Evolutionary conservation across 2,113 vertebrate species (phyloP), one percentile per base, ranked within the genome.

Genomic region (Lagopus muta): DNA sequence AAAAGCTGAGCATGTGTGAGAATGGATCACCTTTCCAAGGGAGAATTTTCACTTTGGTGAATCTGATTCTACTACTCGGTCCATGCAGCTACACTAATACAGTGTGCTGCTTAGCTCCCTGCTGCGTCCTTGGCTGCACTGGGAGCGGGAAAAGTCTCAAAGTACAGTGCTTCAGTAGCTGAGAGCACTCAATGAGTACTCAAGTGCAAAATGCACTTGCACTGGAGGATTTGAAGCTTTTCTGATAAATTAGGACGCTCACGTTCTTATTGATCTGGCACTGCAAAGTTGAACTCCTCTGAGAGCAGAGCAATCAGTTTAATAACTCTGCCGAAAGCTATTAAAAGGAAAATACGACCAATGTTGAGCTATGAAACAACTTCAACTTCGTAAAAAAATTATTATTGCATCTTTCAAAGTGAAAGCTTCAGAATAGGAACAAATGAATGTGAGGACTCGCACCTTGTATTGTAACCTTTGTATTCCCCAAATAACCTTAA

Each of bases 41-140:
- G 54, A 55, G 42, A 32, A 93, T 7, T 4, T 50, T 11, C 36
- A 27, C 34, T 24, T 62, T 24, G 21, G 15, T 36, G 36, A 36
- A 38, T 38, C 34, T 62, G 34, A 11, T 62, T 62, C 36, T 40
- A 11, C 17, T 10, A 40, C 65, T 72, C 27, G 24, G 30, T 66
- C 28, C 0, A 0, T 8, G 18, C 54, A 66, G 42, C n/a, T 74
- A 1, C 14, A 11, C 42, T n/a, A 52, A 43, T 55, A 15, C 25
- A 73, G 15, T n/a, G 5, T 0, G 5, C 42, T 55, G 73, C 45
- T 65, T 36, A 66, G 30, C 40, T 88, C 4, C 0, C 10, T 32
- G 7, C 15, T 77, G 55, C 80, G 45, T 43, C 47, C 9, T 1
- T 73, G 43, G 65, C 93, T 79, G 8, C 28, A 24, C 12, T 7